These are phyloP conservation scores for Scelioninae gen. 1 DNA, from an alignment of 2,888 invertebrate species.

Conservation along the genomic window DNA sequence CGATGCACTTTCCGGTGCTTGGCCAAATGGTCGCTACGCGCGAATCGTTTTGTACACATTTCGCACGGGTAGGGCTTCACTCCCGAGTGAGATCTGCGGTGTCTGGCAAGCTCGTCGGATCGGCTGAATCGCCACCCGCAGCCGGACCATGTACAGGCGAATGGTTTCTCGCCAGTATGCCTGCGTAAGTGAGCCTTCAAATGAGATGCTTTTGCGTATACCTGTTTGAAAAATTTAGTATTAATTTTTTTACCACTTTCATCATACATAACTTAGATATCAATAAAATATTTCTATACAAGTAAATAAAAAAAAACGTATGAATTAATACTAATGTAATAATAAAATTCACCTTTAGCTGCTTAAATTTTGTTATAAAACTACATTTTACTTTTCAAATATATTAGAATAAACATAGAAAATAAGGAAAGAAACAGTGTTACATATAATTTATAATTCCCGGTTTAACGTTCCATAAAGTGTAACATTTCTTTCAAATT, in stretches of 20 bases:
- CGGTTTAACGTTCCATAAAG: constrained; percentile 23
- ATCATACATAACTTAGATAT: not conserved
- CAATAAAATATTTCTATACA: not conserved
- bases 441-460: not conserved
- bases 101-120: constrained; percentile 96
- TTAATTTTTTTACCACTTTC: not conserved
- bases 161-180: constrained; percentile 92
- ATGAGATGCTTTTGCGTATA: constrained; percentile 95
- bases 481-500: constrained; percentile 17
- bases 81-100: constrained; percentile 97
- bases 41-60: constrained; percentile 95
- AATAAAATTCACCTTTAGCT: too few relatives aligned
- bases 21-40: constrained; percentile 96
- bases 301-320: too few relatives aligned
- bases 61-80: constrained; percentile 96
- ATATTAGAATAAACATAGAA: not conserved
- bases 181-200: constrained; percentile 94
- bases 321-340: too few relatives aligned
- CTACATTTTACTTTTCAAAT: too few relatives aligned
- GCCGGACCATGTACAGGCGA: constrained; percentile 90
- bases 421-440: not conserved
- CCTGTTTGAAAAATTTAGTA: constrained; percentile 85
- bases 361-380: too few relatives aligned
- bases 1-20: constrained; percentile 95
- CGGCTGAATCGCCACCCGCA: constrained; percentile 97